A percentile compares a stretch with the other conserved stretches of the same genome.
These are phyloP conservation scores for Osmerus eperlanus DNA, from an alignment of 2,113 vertebrate species.

Conservation along the genomic window DNA sequence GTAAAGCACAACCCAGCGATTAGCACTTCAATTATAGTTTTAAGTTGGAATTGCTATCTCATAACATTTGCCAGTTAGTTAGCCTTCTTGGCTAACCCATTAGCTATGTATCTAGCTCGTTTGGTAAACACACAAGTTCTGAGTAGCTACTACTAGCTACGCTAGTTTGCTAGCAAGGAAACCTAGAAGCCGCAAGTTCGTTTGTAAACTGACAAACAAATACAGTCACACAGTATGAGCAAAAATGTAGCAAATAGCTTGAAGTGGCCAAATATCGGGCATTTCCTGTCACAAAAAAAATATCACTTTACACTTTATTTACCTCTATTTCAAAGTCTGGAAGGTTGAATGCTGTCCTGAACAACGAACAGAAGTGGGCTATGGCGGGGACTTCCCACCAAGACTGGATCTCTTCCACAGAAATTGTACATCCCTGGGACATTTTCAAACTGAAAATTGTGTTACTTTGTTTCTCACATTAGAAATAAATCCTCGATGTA, in stretches of 20 bases:
- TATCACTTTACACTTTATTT: slow-evolving; percentile 41
- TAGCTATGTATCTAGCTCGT: slow-evolving; percentile 8
- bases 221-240: too few species aligned
- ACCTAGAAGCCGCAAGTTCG: neutral
- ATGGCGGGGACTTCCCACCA: slow-evolving; percentile 98
- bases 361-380: slow-evolving; percentile 95
- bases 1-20: too few species aligned
- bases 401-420: slow-evolving; percentile 88
- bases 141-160: slow-evolving; percentile 5
- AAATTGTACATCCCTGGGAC: slow-evolving; percentile 77
- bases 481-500: slow-evolving; percentile 51
- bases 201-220: too few species aligned
- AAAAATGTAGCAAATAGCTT: neutral
- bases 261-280: neutral
- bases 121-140: slow-evolving; percentile 18
- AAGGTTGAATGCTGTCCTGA: slow-evolving; percentile 91
- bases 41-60: neutral
- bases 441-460: slow-evolving; percentile 54
- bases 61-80: neutral
- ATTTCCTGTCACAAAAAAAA: neutral
- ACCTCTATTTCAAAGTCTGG: slow-evolving; percentile 98
- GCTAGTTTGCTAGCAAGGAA: neutral
- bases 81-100: neutral
- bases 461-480: slow-evolving; percentile 62
- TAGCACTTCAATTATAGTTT: neutral